These are phyloP conservation scores for Tetraodon nigroviridis DNA, from an alignment of 2,113 vertebrate species.

Conservation along the genomic window DNA sequence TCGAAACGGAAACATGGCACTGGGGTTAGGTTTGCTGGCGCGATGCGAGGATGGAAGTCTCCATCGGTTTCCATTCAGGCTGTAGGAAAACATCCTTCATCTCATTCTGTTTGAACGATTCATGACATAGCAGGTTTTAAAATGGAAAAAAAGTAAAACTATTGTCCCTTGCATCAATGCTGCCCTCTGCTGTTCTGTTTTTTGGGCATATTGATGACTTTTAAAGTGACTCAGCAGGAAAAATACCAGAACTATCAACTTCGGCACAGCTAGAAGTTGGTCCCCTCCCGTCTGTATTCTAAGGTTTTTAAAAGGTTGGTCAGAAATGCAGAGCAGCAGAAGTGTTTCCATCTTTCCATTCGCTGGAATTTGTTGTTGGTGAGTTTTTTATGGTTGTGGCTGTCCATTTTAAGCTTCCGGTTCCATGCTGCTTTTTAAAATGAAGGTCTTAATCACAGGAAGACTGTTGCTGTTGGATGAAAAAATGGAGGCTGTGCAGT, in stretches of 20 bases:
- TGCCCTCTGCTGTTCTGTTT: background rate
- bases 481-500: background rate
- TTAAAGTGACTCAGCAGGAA: background rate
- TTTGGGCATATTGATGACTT: background rate
- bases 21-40: background rate
- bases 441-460: no score
- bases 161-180: background rate
- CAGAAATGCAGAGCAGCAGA: no score
- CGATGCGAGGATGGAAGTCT: background rate
- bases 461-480: no score
- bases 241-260: background rate
- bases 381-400: constrained; percentile 29
- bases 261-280: no score
- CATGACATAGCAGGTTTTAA: no score
- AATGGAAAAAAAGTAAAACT: no score
- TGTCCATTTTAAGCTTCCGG: no score
- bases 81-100: no score
- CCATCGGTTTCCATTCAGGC: background rate
- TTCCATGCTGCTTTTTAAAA: no score
- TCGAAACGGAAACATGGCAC: background rate
- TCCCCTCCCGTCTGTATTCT: no score
- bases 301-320: no score
- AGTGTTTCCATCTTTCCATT: constrained; percentile 1
- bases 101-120: no score
- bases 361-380: constrained; percentile 36